Conservation (phyloP, 2,113 vertebrate genomes). For the Coryphaenoides rupestris region DNA sequence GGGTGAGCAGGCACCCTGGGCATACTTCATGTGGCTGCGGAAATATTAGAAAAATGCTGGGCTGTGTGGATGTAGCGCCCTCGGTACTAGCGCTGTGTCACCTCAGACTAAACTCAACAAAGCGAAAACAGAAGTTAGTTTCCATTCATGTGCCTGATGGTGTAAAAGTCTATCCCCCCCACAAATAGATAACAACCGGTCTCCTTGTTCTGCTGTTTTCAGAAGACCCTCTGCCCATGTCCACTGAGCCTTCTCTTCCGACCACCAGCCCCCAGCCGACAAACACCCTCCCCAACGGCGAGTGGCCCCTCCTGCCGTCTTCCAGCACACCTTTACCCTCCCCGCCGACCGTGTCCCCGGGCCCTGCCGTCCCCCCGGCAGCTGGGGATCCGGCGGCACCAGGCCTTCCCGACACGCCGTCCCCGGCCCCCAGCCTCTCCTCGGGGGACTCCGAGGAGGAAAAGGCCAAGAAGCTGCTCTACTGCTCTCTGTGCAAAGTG, state of each 20-base stretch:
- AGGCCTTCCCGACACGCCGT: constrained; percentile 49
- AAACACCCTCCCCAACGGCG: constrained; percentile 39
- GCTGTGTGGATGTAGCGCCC: no score
- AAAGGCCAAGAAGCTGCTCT: constrained; percentile 86
- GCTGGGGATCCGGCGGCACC: constrained; percentile 35
- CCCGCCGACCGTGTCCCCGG: constrained; percentile 42
- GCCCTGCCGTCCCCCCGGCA: constrained; percentile 20
- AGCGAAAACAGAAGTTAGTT: no score
- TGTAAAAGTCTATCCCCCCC: no score
- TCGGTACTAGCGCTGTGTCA: no score
- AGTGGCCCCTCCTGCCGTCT: constrained; percentile 42
- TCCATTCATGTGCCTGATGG: no score
- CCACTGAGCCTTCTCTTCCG: constrained; percentile 39
- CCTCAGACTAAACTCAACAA: no score
- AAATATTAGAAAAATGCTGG: no score
- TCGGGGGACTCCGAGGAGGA: constrained; percentile 81
- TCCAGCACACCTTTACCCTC: constrained; percentile 48
- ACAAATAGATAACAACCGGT: no score
- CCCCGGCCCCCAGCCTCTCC: constrained; percentile 51
- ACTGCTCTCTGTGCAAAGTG: constrained; percentile 91
- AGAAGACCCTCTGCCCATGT: constrained; percentile 54
- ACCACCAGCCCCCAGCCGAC: constrained; percentile 36
- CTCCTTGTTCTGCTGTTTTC: constrained; percentile 28
- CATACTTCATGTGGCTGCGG: no score
- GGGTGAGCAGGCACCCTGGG: constrained; percentile 55